A percentile compares a stretch with the other conserved stretches of the same genome.
Conservation (phyloP, 2,888 invertebrate species). For the Isoperla grammatica region DNA sequence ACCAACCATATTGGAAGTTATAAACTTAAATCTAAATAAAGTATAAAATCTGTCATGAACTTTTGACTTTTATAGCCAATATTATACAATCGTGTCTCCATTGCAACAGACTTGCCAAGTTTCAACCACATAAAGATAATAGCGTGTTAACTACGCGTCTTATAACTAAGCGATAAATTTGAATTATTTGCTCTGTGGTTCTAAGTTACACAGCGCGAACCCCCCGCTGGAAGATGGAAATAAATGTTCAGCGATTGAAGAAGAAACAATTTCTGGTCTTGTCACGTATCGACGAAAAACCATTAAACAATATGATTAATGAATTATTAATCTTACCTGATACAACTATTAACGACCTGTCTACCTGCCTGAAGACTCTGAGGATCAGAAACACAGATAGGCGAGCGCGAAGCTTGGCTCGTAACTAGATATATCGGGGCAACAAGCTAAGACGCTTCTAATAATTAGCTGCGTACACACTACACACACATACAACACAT, state of each 20-base stretch:
- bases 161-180: background rate
- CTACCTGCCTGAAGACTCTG: background rate
- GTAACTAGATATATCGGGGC: too few relatives aligned
- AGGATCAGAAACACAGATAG: too few relatives aligned
- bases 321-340: constrained; percentile 14
- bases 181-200: background rate
- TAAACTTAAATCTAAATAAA: too few relatives aligned
- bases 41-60: too few relatives aligned
- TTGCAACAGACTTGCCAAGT: background rate
- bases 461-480: too few relatives aligned
- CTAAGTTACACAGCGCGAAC: background rate
- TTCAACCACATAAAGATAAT: background rate
- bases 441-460: too few relatives aligned
- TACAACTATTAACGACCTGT: constrained; percentile 15
- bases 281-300: background rate
- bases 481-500: too few relatives aligned
- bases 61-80: too few relatives aligned
- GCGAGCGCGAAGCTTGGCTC: too few relatives aligned
- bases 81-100: too few relatives aligned
- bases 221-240: background rate
- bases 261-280: background rate
- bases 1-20: too few relatives aligned
- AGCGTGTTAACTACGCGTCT: background rate
- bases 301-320: constrained; percentile 11
- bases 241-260: too few relatives aligned